Evolutionary conservation across 35 echinoderm and acorn worm genomes (phyloP).

Genomic region (Diadema setosum): DNA sequence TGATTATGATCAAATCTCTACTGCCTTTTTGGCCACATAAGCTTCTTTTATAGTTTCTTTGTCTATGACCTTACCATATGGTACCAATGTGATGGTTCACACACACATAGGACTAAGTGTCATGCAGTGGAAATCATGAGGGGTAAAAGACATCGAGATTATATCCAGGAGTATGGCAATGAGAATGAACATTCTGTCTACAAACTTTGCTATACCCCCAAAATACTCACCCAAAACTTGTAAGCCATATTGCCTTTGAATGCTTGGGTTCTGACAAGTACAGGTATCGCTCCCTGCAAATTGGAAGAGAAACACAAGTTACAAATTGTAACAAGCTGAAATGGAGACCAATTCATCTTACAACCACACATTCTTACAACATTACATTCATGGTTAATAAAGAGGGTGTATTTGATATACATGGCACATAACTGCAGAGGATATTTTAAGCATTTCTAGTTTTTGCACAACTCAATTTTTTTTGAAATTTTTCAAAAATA

Average conservation of each 20-base stretch:
- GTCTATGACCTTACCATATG: not conserved
- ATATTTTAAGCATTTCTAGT: not conserved
- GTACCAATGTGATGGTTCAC: not conserved
- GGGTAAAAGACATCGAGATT: not conserved
- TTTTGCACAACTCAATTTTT: not conserved
- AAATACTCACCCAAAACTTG: conserved; percentile 85
- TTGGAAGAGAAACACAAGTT: not conserved
- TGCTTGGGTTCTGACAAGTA: conserved; percentile 88
- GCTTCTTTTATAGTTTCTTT: not conserved
- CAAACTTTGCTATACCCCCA: too few species aligned
- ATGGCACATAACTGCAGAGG: not conserved
- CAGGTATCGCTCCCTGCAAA: conserved; percentile 84
- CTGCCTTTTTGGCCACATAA: too few species aligned
- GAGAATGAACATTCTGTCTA: not conserved
- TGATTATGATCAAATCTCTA: too few species aligned
- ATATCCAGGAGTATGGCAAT: not conserved
- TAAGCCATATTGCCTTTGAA: conserved; percentile 93
- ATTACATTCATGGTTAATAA: not conserved
- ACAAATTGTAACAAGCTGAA: not conserved
- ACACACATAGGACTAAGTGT: not conserved
- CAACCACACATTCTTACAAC: not conserved
- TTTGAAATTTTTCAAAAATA: not conserved
- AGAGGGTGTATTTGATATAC: not conserved
- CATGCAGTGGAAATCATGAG: not conserved
- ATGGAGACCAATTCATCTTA: not conserved